These are phyloP conservation scores for Sarotherodon lohbergeri DNA, from an alignment of 2,113 vertebrate species.

Conservation along the genomic window DNA sequence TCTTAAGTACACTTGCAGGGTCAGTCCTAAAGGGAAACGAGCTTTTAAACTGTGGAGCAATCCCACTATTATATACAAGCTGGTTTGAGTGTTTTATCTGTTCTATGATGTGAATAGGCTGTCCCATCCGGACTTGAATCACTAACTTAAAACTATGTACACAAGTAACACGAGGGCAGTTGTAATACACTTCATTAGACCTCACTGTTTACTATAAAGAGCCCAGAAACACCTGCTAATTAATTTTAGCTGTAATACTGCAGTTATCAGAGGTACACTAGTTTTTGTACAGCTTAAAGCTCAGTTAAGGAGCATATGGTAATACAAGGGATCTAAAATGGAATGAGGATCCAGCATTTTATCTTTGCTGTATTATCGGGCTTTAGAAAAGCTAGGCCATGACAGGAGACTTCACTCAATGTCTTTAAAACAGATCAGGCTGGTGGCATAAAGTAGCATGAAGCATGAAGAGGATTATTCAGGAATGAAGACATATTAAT, in stretches of 20 bases:
- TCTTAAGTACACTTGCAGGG: constrained; percentile 39
- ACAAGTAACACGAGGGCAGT: neutral
- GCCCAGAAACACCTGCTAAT: neutral
- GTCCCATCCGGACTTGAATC: neutral
- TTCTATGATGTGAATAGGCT: neutral
- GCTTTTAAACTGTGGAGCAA: constrained; percentile 1
- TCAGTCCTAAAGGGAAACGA: neutral
- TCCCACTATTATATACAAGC: constrained; percentile 21
- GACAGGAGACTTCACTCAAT: neutral
- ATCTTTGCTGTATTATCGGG: neutral
- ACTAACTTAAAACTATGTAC: neutral
- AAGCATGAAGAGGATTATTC: neutral
- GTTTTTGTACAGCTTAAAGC: neutral
- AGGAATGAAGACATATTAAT: neutral
- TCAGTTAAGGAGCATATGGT: neutral
- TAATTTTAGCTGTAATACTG: neutral
- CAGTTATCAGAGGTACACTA: neutral
- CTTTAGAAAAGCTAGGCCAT: neutral
- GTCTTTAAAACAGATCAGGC: neutral
- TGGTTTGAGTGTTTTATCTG: neutral
- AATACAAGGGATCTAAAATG: neutral
- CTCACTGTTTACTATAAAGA: neutral
- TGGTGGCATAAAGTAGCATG: neutral
- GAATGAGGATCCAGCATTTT: neutral
- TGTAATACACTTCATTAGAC: neutral